These are phyloP conservation scores for Polymixis lichenea DNA, from an alignment of 2,888 invertebrate genomes.

Conservation along the genomic window DNA sequence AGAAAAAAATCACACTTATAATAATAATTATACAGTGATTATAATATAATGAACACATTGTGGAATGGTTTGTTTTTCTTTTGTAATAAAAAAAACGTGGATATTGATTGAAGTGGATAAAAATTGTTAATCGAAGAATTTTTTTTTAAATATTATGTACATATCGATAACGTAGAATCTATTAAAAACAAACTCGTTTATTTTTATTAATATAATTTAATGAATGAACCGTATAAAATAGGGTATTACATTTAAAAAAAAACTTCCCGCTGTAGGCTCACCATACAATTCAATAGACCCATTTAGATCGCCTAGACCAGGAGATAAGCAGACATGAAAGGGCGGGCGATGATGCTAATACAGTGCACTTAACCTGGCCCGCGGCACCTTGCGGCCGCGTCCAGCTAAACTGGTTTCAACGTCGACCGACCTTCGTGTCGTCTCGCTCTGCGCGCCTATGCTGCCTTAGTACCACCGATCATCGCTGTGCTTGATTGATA, in stretches of 20 bases:
- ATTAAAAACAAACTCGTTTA: constrained; percentile 19
- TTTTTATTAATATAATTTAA: not conserved
- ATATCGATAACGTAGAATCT: constrained; percentile 9
- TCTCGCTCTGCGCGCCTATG: constrained; percentile 82
- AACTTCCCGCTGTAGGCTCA: constrained; percentile 56
- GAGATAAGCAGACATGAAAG: constrained; percentile 88
- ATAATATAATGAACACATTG: too few relatives aligned
- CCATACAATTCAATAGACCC: constrained; percentile 84
- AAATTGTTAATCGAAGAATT: constrained; percentile 10
- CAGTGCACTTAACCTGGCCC: constrained; percentile 88
- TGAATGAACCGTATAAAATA: constrained; percentile 33
- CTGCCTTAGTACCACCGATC: constrained; percentile 83
- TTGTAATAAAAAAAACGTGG: not conserved
- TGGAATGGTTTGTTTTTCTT: not conserved
- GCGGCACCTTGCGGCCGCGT: constrained; percentile 86
- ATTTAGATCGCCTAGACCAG: constrained; percentile 84
- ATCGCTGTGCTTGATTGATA: constrained; percentile 84
- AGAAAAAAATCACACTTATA: constrained; percentile 18
- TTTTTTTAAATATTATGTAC: constrained; percentile 18
- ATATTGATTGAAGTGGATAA: not conserved
- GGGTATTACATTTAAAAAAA: constrained; percentile 32
- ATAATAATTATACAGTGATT: not conserved
- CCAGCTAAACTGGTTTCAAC: constrained; percentile 87
- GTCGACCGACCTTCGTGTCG: constrained; percentile 88
- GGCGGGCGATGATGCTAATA: constrained; percentile 88